Evolutionary conservation across 1,140 invertebrate genomes (phyloP).

Genomic region (Diabrotica undecimpunctata): DNA sequence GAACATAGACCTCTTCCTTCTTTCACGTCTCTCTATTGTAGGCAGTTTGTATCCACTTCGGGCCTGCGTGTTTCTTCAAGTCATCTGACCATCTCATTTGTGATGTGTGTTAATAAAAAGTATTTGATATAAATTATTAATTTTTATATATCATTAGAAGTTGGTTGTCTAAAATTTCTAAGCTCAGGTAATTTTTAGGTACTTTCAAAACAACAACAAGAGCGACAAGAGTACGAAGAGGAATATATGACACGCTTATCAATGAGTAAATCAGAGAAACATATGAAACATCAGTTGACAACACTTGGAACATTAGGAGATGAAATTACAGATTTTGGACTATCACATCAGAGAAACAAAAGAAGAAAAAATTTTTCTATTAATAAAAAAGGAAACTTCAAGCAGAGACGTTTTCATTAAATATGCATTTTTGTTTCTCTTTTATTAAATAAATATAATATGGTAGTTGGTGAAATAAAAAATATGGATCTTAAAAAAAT

Average conservation of each 20-base stretch:
- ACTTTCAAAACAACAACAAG: slow-evolving; percentile 62
- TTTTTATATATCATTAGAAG: background rate
- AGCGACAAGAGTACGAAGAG: slow-evolving; percentile 84
- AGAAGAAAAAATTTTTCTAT: slow-evolving; percentile 46
- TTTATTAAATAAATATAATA: too few relatives aligned
- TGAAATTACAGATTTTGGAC: slow-evolving; percentile 71
- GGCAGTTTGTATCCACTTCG: too few relatives aligned
- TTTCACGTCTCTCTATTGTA: too few relatives aligned
- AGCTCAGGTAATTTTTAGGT: background rate
- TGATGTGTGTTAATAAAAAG: too few relatives aligned
- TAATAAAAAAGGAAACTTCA: slow-evolving; percentile 43
- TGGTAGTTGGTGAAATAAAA: too few relatives aligned
- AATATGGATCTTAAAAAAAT: too few relatives aligned
- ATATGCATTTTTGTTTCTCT: background rate
- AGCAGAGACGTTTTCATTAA: slow-evolving; percentile 45
- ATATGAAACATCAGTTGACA: slow-evolving; percentile 64
- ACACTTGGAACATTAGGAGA: slow-evolving; percentile 75
- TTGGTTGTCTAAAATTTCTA: background rate
- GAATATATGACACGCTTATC: slow-evolving; percentile 85
- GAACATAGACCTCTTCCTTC: too few relatives aligned
- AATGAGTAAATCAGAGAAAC: slow-evolving; percentile 82
- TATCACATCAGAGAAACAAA: slow-evolving; percentile 48
- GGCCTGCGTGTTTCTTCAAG: too few relatives aligned
- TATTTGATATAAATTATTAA: background rate
- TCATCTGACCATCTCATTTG: too few relatives aligned